phyloP scores from a whole-genome alignment of 1,140 invertebrate genomes.

The Hestina assimilis region DNA sequence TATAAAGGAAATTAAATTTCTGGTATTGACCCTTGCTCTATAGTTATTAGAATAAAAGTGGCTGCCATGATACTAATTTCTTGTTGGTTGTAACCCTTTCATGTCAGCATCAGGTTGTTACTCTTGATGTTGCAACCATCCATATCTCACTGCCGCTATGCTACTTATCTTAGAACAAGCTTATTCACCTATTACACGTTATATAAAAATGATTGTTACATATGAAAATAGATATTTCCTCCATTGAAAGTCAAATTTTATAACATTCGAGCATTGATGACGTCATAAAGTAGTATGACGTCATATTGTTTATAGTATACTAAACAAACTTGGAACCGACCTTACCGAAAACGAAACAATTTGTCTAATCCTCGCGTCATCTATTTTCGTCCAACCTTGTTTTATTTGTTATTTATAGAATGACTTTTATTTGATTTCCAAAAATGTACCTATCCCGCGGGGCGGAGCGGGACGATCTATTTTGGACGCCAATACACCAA shows the following conservation, averaged over 20 bases:
- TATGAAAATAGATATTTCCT: neutral
- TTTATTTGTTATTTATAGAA: conserved; percentile 57
- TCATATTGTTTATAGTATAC: conserved; percentile 20
- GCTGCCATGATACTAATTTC: too few relatives aligned
- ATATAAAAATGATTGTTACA: too few relatives aligned
- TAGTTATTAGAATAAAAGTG: too few relatives aligned
- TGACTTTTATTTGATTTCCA: conserved; percentile 71
- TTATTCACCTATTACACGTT: too few relatives aligned
- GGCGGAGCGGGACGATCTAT: conserved; percentile 58
- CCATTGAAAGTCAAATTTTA: neutral
- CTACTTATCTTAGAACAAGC: too few relatives aligned
- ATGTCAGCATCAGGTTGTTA: too few relatives aligned
- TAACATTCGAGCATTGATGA: neutral
- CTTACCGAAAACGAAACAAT: conserved; percentile 29
- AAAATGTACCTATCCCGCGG: conserved; percentile 71
- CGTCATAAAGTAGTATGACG: conserved; percentile 2
- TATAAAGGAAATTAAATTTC: too few relatives aligned
- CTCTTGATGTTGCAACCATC: too few relatives aligned
- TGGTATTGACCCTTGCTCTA: too few relatives aligned
- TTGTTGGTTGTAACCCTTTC: too few relatives aligned
- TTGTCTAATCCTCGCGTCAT: conserved; percentile 12
- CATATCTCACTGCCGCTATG: too few relatives aligned
- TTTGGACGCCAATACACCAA: conserved; percentile 49
- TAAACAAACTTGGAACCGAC: conserved; percentile 45
- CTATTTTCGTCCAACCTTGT: conserved; percentile 60